A percentile compares a stretch with the other conserved stretches of the same genome.
Conservation (phyloP, 2,888 invertebrate species). For the Epinotia ramella region DNA sequence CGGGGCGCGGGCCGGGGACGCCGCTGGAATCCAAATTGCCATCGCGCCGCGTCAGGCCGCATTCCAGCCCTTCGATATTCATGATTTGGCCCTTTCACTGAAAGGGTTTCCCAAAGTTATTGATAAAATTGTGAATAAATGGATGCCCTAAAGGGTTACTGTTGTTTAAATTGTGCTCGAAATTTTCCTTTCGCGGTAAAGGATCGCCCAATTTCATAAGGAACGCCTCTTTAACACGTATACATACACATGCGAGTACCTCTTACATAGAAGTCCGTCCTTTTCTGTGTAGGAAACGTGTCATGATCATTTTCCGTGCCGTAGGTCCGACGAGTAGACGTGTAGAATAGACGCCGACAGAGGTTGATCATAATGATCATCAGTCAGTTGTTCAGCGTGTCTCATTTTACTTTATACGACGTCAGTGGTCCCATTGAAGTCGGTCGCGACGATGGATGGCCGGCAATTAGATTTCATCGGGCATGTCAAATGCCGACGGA, state of each 20-base stretch:
- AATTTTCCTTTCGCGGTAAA: background rate
- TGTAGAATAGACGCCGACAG: background rate
- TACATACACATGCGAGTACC: background rate
- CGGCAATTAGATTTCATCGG: conserved; percentile 11
- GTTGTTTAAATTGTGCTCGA: conserved; percentile 1
- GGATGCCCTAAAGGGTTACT: background rate
- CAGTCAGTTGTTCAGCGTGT: background rate
- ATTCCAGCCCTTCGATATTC: conserved; percentile 34
- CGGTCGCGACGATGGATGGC: background rate
- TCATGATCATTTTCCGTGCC: background rate
- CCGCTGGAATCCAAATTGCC: conserved; percentile 35
- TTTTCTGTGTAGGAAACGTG: background rate
- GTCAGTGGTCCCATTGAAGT: background rate
- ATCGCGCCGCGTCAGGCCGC: conserved; percentile 1
- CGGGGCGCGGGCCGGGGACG: background rate
- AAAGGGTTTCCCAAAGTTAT: conserved; percentile 26
- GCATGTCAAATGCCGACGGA: conserved; percentile 6
- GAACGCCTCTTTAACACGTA: background rate
- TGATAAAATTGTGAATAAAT: conserved; percentile 22
- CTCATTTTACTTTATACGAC: no score
- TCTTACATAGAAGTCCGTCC: background rate
- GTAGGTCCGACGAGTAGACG: background rate
- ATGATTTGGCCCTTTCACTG: conserved; percentile 26
- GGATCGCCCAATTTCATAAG: background rate
- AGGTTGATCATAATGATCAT: background rate